These are phyloP conservation scores for Myanophis thanlyinensis DNA, from an alignment of 2,113 vertebrate species.

Conservation along the genomic window DNA sequence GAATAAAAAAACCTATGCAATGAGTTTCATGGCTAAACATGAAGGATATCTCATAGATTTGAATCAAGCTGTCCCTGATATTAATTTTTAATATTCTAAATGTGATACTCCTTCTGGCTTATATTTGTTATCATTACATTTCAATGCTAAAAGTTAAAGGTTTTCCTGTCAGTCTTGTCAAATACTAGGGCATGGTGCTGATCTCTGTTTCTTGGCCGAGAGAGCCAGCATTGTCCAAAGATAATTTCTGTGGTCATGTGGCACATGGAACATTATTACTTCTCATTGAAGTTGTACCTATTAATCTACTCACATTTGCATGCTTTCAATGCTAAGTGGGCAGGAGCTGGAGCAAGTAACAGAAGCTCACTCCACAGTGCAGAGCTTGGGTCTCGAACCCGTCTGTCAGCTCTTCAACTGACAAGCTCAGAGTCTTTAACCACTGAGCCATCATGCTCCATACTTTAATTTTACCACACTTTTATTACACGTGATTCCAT, in stretches of 20 bases:
- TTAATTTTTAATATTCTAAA: background rate
- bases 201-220: background rate
- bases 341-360: background rate
- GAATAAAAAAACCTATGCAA: background rate
- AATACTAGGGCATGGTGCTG: background rate
- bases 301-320: background rate
- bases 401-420: background rate
- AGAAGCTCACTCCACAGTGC: background rate
- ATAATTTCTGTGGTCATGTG: background rate
- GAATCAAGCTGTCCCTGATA: background rate
- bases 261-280: background rate
- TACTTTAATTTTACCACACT: background rate
- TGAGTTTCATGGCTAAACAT: background rate
- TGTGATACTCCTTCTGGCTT: background rate
- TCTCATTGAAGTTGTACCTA: background rate
- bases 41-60: background rate
- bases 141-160: background rate
- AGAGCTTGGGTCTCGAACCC: background rate
- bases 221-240: background rate
- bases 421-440: background rate
- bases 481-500: background rate
- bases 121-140: background rate
- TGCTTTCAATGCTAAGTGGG: background rate
- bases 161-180: background rate
- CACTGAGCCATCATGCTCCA: background rate